Evolutionary conservation across 2,113 vertebrate genomes (phyloP).

Genomic region (Elephantulus edwardii): DNA sequence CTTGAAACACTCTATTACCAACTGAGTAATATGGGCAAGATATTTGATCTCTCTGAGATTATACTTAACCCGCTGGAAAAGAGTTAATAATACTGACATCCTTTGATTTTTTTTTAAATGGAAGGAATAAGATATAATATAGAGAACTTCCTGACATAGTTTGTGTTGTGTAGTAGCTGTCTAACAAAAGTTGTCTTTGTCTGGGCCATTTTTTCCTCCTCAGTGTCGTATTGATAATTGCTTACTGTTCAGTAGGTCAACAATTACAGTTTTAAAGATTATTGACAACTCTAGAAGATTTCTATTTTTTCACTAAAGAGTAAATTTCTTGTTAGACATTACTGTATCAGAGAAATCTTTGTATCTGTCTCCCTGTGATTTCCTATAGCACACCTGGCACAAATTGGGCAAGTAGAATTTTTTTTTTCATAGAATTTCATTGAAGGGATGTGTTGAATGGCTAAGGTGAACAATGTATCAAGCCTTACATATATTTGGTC

Average conservation of each 20-base stretch:
- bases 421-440: not conserved
- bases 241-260: not conserved
- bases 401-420: not conserved
- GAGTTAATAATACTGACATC: not conserved
- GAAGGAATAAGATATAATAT: constrained; percentile 2
- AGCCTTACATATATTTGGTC: not conserved
- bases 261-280: not conserved
- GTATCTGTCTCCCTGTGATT: not conserved
- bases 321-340: not conserved
- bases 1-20: not conserved
- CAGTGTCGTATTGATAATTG: not conserved
- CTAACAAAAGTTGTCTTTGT: not conserved
- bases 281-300: not conserved
- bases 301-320: not conserved
- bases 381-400: not conserved
- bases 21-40: not conserved
- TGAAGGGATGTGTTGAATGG: not conserved
- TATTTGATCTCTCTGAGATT: not conserved
- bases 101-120: not conserved
- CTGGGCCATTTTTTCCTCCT: not conserved
- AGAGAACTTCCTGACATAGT: not conserved
- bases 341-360: constrained; percentile 15
- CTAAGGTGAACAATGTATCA: not conserved
- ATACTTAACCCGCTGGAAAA: not conserved
- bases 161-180: not conserved